phyloP scores from a whole-genome alignment of 2,888 invertebrate species.

The Melanargia galathea region DNA sequence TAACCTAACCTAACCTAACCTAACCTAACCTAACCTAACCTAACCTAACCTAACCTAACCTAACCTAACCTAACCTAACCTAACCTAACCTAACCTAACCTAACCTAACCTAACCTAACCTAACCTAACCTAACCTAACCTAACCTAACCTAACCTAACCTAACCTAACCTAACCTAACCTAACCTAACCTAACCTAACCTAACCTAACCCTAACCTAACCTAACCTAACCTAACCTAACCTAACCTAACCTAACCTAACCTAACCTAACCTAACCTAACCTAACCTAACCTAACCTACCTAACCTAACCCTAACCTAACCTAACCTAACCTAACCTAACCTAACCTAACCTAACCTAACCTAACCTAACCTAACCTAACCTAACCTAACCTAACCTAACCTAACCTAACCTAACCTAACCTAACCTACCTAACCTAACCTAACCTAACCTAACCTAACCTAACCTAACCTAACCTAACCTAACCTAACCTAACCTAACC shows the following conservation, averaged over 20 bases:
- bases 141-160: constrained; percentile 29
- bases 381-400: constrained; percentile 33
- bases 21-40: constrained; percentile 28
- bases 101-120: constrained; percentile 31
- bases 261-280: constrained; percentile 30
- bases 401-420: constrained; percentile 31
- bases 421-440: constrained; percentile 20
- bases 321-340: constrained; percentile 31
- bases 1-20: constrained; percentile 28
- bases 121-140: constrained; percentile 33
- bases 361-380: constrained; percentile 39
- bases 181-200: constrained; percentile 32
- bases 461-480: constrained; percentile 32
- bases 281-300: constrained; percentile 36
- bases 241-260: constrained; percentile 32
- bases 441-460: constrained; percentile 29
- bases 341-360: constrained; percentile 27
- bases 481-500: constrained; percentile 32
- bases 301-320: constrained; percentile 38
- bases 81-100: constrained; percentile 33
- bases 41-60: constrained; percentile 30
- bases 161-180: constrained; percentile 16
- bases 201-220: constrained; percentile 32
- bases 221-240: constrained; percentile 32
- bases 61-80: constrained; percentile 32